Base-by-base conservation (phyloP, 2,797 vertebrate species). In the Florisuga fusca region DNA sequence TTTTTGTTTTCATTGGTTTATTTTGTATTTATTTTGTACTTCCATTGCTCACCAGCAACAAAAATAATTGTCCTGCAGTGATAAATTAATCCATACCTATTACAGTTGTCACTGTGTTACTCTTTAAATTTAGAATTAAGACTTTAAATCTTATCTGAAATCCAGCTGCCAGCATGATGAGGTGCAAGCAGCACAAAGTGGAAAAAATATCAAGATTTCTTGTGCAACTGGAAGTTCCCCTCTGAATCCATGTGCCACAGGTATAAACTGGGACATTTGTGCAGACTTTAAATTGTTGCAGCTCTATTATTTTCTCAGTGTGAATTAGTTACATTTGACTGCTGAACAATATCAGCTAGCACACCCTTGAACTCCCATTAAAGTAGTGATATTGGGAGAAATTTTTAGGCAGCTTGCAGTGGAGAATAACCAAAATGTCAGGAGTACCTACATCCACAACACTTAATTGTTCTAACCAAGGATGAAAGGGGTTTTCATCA, bases 201-300 rank as follows among this genome's bases (percentile, higher is more conserved):
- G 82, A 97, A 97, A 90, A 96, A 97, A 95, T 94, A 95, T 74
- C 78, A 97, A 92, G 61, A 45, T 96, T 97, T 94, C 53, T 83
- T 74, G 34, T 78, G 87, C 59, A 95, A 90, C 63, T 94, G 84
- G 80, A 72, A 84, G 61, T 64, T 96, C 68, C 85, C 74, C 75
- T 55, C 80, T 27, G 74, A 87, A 95, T 93, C 83, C 64, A 59
- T 95, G 88, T 87, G 78, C 94, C 90, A 93, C 63, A 87, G 61
- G 71, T 55, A 73, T 78, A 95, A 95, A 84, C 51, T 12, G 19
- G 19, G 72, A 89, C 72, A 74, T 48, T 54, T 87, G 58, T 48
- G 94, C 87, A 96, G 53, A 76, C 58, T 87, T 93, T n/a, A 67
- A 90, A 94, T 80, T 46, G 58, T 54, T 64, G 13, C 66, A 89